These are phyloP conservation scores for Argya squamiceps DNA, from an alignment of 2,797 vertebrate species.

Conservation along the genomic window DNA sequence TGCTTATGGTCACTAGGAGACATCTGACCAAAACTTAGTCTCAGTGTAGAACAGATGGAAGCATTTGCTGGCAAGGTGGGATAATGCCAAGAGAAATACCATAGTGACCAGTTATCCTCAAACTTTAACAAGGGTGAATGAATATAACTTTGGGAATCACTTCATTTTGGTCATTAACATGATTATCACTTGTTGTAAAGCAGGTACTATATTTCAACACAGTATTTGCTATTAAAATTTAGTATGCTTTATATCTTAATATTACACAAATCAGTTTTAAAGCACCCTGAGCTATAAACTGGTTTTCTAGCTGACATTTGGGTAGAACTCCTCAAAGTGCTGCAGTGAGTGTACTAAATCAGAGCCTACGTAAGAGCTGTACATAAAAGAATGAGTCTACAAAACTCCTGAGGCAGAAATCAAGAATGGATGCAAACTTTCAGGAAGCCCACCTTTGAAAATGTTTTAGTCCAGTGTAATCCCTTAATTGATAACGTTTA, in stretches of 20 bases:
- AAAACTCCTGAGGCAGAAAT: not conserved
- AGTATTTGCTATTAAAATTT: not conserved
- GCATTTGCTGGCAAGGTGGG: conserved; percentile 1
- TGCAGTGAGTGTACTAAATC: not conserved
- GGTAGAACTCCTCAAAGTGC: not conserved
- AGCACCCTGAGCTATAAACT: not conserved
- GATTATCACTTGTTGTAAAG: not conserved
- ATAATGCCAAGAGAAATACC: not conserved
- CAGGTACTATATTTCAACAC: not conserved
- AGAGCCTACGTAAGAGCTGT: not conserved
- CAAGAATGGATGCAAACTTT: not conserved
- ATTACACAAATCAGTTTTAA: not conserved
- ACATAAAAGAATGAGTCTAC: not conserved
- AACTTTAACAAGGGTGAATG: not conserved
- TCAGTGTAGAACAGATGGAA: conserved; percentile 2
- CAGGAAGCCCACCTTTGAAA: not conserved
- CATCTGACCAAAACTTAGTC: not conserved
- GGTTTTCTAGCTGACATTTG: not conserved
- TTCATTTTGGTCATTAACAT: not conserved
- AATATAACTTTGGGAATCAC: not conserved
- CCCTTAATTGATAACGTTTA: not conserved
- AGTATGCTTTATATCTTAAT: not conserved
- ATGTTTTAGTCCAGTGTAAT: not conserved
- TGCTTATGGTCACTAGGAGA: not conserved
- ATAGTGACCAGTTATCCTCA: not conserved